Base-by-base conservation (phyloP, 2,888 invertebrate genomes). In the Ophioninae sp. region DNA sequence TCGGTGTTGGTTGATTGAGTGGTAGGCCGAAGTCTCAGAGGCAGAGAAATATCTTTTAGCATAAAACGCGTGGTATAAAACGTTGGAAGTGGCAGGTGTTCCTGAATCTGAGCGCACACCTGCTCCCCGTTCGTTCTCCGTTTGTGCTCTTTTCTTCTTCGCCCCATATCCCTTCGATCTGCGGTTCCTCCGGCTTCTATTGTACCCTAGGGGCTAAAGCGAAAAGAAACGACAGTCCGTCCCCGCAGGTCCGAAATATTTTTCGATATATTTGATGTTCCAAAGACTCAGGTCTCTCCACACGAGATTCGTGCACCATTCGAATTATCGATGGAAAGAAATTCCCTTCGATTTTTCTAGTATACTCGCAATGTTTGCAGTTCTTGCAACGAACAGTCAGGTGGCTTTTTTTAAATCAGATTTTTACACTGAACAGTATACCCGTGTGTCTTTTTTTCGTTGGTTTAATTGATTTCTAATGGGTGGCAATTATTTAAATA, bases 91-190 rank as follows among this genome's bases (percentile, higher is more conserved):
- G 81, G 83, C 86, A 86, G 86, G 82, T 86, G 85, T 77, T 82
- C 30, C 30, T 72, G 72, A 83, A 80, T 84, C 83, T 80, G 62
- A 69, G 77, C 79, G 41, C 86, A 65, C 86, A 86, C 85, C 86
- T 85, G 85, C 82, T 83, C 77, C 6, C n/a, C 39, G 37, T 21
- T 68, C 50, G 56, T 59, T 41, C 72, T 76, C 78, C 73, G 59
- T 85, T 75, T 82, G 39, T 80, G 81, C 78, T 75, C 64, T 64
- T 83, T 79, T 75, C 67, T 83, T 86, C 82, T 68, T 82, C 83
- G 59, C 70, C 80, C 68, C 68, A 76, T 50, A 50, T 68, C 17
- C 74, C 61, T 78, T 23, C 41, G 64, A 73, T 72, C 68, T 73
- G 75, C 79, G 72, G 72, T 62, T 72, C 67, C 59, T 65, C 62